Evolutionary conservation across 1,140 invertebrate genomes (phyloP).

Genomic region (Trichoplusia ni): DNA sequence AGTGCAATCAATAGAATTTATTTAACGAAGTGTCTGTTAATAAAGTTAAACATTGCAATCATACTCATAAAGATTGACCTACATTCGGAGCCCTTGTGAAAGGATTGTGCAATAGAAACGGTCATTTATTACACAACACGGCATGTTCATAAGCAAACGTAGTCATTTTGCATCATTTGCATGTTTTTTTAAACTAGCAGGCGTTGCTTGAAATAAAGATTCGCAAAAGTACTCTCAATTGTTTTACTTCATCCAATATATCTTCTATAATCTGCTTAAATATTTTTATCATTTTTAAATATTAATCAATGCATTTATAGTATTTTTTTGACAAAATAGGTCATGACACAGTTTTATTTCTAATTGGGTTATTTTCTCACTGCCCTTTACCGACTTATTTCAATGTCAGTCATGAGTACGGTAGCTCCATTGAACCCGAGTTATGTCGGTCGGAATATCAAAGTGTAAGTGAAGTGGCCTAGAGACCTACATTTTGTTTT

Average conservation of each 20-base stretch:
- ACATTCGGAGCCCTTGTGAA: constrained; percentile 80
- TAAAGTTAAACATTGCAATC: constrained; percentile 54
- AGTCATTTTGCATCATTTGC: constrained; percentile 74
- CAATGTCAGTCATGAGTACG: constrained; percentile 81
- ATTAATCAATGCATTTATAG: neutral
- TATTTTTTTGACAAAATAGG: constrained; percentile 54
- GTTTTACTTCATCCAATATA: constrained; percentile 25
- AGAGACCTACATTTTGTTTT: constrained; percentile 80
- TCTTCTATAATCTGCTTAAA: constrained; percentile 5
- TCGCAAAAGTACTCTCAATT: constrained; percentile 44
- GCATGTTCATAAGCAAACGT: constrained; percentile 77
- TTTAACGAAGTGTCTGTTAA: constrained; percentile 5
- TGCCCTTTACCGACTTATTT: constrained; percentile 81
- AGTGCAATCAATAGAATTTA: neutral
- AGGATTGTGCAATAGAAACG: constrained; percentile 82
- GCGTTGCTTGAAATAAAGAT: constrained; percentile 43
- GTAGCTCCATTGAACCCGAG: constrained; percentile 75
- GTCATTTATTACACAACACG: constrained; percentile 81
- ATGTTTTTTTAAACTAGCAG: constrained; percentile 50
- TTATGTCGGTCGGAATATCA: constrained; percentile 78
- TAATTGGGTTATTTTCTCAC: constrained; percentile 76
- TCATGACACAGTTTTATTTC: constrained; percentile 67
- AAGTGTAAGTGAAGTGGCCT: constrained; percentile 81
- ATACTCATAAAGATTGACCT: constrained; percentile 78
- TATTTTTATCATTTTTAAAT: constrained; percentile 2